A percentile compares a stretch with the other conserved stretches of the same genome.
Evolutionary conservation across 2,797 vertebrate genomes (phyloP).

Genomic region (Oryzias sinensis): DNA sequence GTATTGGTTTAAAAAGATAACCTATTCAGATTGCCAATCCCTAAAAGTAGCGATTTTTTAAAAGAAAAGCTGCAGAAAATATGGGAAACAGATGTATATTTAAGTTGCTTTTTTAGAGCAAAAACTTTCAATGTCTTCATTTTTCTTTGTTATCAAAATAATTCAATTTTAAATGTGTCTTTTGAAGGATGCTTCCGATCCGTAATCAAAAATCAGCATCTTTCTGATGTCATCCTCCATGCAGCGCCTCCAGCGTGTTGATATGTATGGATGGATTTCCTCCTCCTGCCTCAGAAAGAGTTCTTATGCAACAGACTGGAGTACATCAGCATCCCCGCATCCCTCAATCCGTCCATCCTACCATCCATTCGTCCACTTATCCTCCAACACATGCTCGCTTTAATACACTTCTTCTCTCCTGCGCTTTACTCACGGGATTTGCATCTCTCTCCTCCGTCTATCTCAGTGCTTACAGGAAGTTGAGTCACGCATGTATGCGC

Average conservation of each 20-base stretch:
- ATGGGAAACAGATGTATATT: no score
- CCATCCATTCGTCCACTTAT: constrained; percentile 19
- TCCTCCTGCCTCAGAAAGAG: constrained; percentile 35
- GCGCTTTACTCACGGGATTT: constrained; percentile 58
- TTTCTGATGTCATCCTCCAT: no score
- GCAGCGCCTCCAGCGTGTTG: constrained; percentile 18
- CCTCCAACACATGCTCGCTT: constrained; percentile 29
- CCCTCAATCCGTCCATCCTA: neutral
- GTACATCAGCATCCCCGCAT: constrained; percentile 17
- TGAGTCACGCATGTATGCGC: constrained; percentile 43
- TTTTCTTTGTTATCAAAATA: no score
- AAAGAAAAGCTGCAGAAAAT: no score
- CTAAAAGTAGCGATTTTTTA: no score
- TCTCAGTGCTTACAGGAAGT: constrained; percentile 59
- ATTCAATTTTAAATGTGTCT: no score
- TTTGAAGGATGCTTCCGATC: no score
- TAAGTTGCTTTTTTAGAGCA: no score
- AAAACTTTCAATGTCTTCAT: no score
- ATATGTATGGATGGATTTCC: constrained; percentile 47
- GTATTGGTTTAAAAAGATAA: no score
- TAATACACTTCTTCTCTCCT: constrained; percentile 38
- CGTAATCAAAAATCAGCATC: no score
- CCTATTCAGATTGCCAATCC: no score
- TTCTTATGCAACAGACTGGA: constrained; percentile 53
- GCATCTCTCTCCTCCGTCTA: constrained; percentile 32